Conservation (phyloP, 1,140 invertebrate genomes). For the Whitmania pigra region DNA sequence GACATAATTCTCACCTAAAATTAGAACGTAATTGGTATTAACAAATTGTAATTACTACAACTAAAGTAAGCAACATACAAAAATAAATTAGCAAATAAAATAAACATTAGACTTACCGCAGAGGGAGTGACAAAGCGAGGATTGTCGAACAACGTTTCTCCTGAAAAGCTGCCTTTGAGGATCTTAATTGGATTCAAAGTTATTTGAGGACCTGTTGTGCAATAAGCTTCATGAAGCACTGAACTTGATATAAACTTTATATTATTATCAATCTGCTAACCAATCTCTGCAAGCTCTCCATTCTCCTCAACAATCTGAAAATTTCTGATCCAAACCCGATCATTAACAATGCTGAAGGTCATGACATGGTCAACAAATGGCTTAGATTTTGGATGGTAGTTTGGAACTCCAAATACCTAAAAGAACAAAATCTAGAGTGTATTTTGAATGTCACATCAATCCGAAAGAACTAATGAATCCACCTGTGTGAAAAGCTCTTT, state of each 20-base stretch:
- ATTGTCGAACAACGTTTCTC: slow-evolving; percentile 83
- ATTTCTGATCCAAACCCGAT: slow-evolving; percentile 95
- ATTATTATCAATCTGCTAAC: slow-evolving; percentile 30
- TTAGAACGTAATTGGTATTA: neutral
- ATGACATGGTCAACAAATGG: slow-evolving; percentile 98
- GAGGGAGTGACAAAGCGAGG: slow-evolving; percentile 79
- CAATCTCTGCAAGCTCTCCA: slow-evolving; percentile 86
- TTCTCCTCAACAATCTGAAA: slow-evolving; percentile 94
- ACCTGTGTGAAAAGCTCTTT: slow-evolving; percentile 73
- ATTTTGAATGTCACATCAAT: neutral
- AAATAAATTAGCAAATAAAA: slow-evolving; percentile 6
- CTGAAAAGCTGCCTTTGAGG: slow-evolving; percentile 87
- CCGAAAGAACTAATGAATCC: neutral
- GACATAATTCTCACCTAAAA: slow-evolving; percentile 55
- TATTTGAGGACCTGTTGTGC: slow-evolving; percentile 65
- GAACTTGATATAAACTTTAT: slow-evolving; percentile 26
- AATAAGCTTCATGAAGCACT: neutral
- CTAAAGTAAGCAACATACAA: neutral
- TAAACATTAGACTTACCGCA: slow-evolving; percentile 45
- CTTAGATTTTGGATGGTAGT: slow-evolving; percentile 93
- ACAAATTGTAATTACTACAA: neutral
- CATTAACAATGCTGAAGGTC: slow-evolving; percentile 79
- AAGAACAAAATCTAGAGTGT: slow-evolving; percentile 31
- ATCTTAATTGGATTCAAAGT: slow-evolving; percentile 85
- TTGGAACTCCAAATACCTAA: slow-evolving; percentile 84